Conservation (phyloP, 2,113 vertebrate species). For the Oryctolagus cuniculus region DNA sequence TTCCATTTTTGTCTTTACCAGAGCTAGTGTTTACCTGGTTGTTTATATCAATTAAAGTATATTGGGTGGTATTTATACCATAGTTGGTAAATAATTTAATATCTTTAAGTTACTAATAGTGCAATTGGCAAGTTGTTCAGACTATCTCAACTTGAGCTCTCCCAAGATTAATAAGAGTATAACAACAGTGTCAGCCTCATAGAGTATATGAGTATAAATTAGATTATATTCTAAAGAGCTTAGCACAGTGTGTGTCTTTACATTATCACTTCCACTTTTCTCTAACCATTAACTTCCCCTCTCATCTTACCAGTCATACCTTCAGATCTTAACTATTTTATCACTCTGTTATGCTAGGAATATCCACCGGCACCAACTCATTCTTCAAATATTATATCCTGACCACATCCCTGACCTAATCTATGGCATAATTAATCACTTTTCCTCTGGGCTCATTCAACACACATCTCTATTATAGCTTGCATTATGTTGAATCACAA, state of each 20-base stretch:
- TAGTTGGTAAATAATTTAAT: neutral
- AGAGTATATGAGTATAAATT: neutral
- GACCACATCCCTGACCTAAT: neutral
- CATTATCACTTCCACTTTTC: neutral
- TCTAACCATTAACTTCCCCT: neutral
- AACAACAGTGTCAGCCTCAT: neutral
- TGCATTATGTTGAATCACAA: conserved; percentile 13
- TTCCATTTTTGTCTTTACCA: neutral
- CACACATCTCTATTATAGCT: conserved; percentile 22
- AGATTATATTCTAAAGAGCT: neutral
- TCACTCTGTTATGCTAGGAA: neutral
- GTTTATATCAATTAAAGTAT: neutral
- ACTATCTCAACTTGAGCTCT: neutral
- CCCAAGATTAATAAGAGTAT: neutral
- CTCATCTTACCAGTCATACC: neutral
- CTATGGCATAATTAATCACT: conserved; percentile 47
- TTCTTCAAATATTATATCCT: conserved; percentile 21
- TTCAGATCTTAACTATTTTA: neutral
- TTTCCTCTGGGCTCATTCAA: neutral
- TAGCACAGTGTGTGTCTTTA: neutral
- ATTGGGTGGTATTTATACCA: neutral
- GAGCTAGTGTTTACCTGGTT: neutral
- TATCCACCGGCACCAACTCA: neutral
- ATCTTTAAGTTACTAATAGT: neutral
- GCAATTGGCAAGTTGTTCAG: neutral